Evolutionary conservation across 2,888 invertebrate genomes (phyloP).

Genomic region (Acrocera orbiculus): DNA sequence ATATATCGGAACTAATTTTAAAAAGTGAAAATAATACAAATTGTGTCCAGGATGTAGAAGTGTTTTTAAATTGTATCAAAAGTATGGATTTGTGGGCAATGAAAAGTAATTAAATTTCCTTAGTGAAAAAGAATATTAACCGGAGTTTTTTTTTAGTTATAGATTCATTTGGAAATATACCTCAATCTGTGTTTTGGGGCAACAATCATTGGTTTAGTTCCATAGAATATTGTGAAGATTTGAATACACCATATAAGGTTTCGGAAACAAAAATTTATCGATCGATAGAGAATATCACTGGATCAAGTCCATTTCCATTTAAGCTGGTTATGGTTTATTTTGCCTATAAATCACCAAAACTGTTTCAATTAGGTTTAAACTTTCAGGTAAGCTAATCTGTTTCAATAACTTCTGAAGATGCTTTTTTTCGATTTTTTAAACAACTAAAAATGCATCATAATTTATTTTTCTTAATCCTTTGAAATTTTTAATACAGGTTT

Average conservation of each 20-base stretch:
- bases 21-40: not conserved
- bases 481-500: too few species aligned
- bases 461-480: too few species aligned
- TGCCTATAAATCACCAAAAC: constrained; percentile 18
- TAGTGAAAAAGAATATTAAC: too few species aligned
- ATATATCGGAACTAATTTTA: not conserved
- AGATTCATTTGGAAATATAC: constrained; percentile 18
- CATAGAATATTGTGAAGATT: constrained; percentile 18
- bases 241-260: constrained; percentile 18
- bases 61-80: not conserved
- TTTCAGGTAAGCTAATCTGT: too few species aligned
- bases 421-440: too few species aligned
- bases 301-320: constrained; percentile 18
- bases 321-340: constrained; percentile 19
- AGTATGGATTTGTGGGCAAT: constrained; percentile 3
- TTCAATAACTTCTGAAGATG: too few species aligned
- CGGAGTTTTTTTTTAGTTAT: constrained; percentile 16
- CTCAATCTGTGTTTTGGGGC: constrained; percentile 19
- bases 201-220: constrained; percentile 21
- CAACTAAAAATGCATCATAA: too few species aligned
- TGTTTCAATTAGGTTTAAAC: too few species aligned
- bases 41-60: not conserved
- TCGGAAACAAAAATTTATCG: too few species aligned
- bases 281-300: constrained; percentile 16
- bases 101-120: constrained; percentile 4